Evolutionary conservation across 2,888 invertebrate species (phyloP).

Genomic region (Crossocerus cetratus): DNA sequence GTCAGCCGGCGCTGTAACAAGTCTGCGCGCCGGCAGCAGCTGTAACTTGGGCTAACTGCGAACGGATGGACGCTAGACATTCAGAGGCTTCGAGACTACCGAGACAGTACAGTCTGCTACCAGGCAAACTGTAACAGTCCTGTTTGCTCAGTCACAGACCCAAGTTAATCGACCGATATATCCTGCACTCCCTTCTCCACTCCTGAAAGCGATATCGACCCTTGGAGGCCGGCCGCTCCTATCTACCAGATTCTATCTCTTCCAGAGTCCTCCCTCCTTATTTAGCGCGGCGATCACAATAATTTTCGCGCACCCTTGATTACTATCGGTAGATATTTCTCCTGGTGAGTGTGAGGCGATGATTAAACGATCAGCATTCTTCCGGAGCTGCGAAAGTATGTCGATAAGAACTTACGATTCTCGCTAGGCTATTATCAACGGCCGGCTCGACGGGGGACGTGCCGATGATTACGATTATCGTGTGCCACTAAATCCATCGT

Average conservation of each 20-base stretch:
- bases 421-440: slow-evolving; percentile 27
- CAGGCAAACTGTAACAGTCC: too few relatives aligned
- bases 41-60: too few relatives aligned
- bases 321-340: slow-evolving; percentile 5
- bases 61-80: too few relatives aligned
- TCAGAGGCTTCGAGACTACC: too few relatives aligned
- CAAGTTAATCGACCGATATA: too few relatives aligned
- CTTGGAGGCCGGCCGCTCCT: too few relatives aligned
- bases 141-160: too few relatives aligned
- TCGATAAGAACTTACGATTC: slow-evolving; percentile 14
- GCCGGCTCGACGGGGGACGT: not conserved
- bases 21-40: too few relatives aligned
- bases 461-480: slow-evolving; percentile 31
- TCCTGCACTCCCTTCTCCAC: too few relatives aligned
- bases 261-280: not conserved
- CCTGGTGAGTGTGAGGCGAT: not conserved
- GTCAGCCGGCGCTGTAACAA: too few relatives aligned
- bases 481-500: slow-evolving; percentile 16
- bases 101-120: too few relatives aligned
- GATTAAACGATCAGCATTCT: slow-evolving; percentile 17
- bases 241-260: not conserved
- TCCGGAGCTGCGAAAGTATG: not conserved
- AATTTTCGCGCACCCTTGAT: not conserved
- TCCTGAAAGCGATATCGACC: too few relatives aligned
- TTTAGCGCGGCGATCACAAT: not conserved